These are phyloP conservation scores for Sinocyclocheilus maitianheensis DNA, from an alignment of 2,113 vertebrate genomes.

Conservation along the genomic window DNA sequence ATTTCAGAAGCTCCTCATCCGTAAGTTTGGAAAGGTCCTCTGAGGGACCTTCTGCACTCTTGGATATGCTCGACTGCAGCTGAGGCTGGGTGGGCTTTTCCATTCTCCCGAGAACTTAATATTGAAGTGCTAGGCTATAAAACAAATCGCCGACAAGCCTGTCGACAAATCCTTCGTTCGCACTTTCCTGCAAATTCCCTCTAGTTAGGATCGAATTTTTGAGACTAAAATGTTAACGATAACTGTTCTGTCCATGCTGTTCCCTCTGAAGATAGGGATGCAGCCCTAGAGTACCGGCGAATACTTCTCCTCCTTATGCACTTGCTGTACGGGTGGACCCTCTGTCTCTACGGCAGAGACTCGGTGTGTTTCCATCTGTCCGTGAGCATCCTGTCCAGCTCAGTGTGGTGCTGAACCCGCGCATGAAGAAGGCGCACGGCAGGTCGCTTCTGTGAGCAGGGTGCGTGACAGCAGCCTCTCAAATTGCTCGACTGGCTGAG, in stretches of 20 bases:
- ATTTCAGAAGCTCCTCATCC: slow-evolving; percentile 90
- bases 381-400: slow-evolving; percentile 38
- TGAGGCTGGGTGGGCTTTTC: slow-evolving; percentile 66
- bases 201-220: slow-evolving; percentile 50
- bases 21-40: slow-evolving; percentile 90
- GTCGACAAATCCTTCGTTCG: slow-evolving; percentile 32
- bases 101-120: slow-evolving; percentile 61
- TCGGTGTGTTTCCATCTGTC: slow-evolving; percentile 26
- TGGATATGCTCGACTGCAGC: slow-evolving; percentile 60
- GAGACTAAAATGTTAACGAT: slow-evolving; percentile 46
- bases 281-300: slow-evolving; percentile 47
- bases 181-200: slow-evolving; percentile 51
- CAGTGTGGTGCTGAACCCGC: slow-evolving; percentile 27
- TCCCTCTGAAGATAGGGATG: slow-evolving; percentile 43
- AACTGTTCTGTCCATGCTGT: slow-evolving; percentile 34
- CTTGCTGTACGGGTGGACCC: not conserved
- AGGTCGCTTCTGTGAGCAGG: not conserved
- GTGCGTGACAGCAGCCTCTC: slow-evolving; percentile 59
- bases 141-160: slow-evolving; percentile 41
- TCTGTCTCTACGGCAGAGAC: slow-evolving; percentile 54
- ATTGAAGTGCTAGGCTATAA: slow-evolving; percentile 40
- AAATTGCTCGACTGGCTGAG: slow-evolving; percentile 43
- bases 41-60: slow-evolving; percentile 58
- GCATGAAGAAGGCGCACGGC: slow-evolving; percentile 15
- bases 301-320: slow-evolving; percentile 20